These are phyloP conservation scores for Hyaena hyaena DNA, from an alignment of 2,113 vertebrate genomes.

Conservation along the genomic window DNA sequence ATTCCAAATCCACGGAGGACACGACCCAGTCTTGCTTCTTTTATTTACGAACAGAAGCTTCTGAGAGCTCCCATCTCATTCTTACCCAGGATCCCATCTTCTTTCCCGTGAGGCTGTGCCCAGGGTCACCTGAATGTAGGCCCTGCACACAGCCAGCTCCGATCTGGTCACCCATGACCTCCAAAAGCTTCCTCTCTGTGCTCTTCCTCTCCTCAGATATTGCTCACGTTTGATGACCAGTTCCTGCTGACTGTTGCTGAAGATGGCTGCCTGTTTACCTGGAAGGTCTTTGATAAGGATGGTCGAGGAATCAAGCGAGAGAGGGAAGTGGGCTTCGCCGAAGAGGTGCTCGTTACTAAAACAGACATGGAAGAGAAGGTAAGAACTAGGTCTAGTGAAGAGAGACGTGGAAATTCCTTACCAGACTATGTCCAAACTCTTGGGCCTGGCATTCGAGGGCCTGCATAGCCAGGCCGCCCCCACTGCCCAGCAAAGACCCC, in stretches of 20 bases:
- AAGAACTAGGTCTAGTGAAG: constrained; percentile 4
- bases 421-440: not conserved
- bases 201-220: constrained; percentile 87
- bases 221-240: constrained; percentile 92
- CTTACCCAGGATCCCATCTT: not conserved
- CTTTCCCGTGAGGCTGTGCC: not conserved
- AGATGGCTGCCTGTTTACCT: constrained; percentile 93
- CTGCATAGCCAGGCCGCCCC: not conserved
- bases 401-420: not conserved
- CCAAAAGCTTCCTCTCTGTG: not conserved
- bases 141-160: not conserved
- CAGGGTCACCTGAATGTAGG: accelerated
- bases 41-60: not conserved
- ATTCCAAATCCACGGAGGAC: not conserved
- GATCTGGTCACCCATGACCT: not conserved
- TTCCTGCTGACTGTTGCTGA: constrained; percentile 92
- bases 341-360: constrained; percentile 95
- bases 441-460: not conserved
- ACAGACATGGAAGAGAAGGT: constrained; percentile 96
- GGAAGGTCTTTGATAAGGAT: constrained; percentile 93
- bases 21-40: not conserved
- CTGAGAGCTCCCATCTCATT: not conserved
- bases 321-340: constrained; percentile 89
- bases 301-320: constrained; percentile 87
- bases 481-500: not conserved